Conservation (phyloP, 2,797 vertebrate species). For the Clarias laeviceps region DNA sequence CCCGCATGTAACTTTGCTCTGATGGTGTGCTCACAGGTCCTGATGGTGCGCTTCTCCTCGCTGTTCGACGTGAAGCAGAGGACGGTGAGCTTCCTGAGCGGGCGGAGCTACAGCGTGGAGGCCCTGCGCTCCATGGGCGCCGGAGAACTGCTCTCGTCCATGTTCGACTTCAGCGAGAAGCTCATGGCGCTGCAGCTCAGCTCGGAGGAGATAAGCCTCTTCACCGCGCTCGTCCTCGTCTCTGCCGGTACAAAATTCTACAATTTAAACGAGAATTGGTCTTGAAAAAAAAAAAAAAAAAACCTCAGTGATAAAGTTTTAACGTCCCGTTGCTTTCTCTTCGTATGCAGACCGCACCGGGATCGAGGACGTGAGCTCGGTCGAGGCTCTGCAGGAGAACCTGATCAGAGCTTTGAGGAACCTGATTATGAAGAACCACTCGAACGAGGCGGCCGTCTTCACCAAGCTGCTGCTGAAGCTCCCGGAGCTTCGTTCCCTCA, state of each 20-base stretch:
- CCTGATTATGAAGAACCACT: conserved; percentile 93
- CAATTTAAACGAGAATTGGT: not conserved
- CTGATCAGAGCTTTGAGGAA: conserved; percentile 92
- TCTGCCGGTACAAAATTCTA: conserved; percentile 86
- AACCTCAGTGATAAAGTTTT: not conserved
- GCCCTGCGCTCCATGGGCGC: conserved; percentile 87
- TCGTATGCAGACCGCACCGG: conserved; percentile 87
- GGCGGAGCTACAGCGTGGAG: conserved; percentile 90
- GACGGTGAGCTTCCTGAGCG: conserved; percentile 93
- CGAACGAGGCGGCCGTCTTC: conserved; percentile 90
- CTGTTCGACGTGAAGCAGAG: conserved; percentile 90
- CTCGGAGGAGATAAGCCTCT: conserved; percentile 94
- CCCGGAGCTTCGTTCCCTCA: conserved; percentile 95
- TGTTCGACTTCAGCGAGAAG: conserved; percentile 98
- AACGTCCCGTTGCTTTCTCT: not conserved
- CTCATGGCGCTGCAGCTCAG: conserved; percentile 87
- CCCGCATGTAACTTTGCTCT: not conserved
- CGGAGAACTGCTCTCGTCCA: conserved; percentile 93
- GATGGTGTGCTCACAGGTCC: conserved; percentile 78
- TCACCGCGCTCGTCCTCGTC: conserved; percentile 95
- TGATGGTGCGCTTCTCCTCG: conserved; percentile 96
- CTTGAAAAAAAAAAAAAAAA: not conserved
- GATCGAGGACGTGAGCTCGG: conserved; percentile 89
- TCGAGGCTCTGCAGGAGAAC: conserved; percentile 94
- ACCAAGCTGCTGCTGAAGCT: conserved; percentile 97